Conservation (phyloP, 2,113 vertebrate genomes). For the Corythoichthys intestinalis region DNA sequence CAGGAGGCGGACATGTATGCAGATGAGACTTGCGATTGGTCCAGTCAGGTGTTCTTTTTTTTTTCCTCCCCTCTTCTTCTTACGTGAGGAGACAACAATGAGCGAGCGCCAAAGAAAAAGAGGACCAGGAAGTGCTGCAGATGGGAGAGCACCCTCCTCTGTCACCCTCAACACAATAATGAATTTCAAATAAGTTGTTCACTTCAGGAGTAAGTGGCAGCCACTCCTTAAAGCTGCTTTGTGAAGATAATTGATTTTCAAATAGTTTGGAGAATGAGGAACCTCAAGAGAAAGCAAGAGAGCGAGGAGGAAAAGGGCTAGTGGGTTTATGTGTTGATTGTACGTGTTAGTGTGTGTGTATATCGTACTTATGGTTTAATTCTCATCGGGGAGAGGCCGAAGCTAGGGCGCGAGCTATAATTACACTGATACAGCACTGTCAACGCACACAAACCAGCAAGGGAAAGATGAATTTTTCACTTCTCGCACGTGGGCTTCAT, state of each 20-base stretch:
- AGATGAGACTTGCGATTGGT: conserved; percentile 1
- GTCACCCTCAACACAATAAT: conserved; percentile 79
- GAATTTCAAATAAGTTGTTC: conserved; percentile 94
- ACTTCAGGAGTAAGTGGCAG: conserved; percentile 88
- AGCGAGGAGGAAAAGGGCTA: conserved; percentile 37
- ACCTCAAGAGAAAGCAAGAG: conserved; percentile 45
- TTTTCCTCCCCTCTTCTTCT: background rate
- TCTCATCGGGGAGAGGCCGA: conserved; percentile 47
- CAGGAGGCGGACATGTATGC: conserved; percentile 30
- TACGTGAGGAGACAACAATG: background rate
- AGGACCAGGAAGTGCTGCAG: conserved; percentile 53
- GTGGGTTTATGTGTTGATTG: conserved; percentile 38
- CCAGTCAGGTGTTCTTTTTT: background rate
- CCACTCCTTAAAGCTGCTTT: conserved; percentile 88
- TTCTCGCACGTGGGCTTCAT: conserved; percentile 52
- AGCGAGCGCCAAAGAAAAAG: conserved; percentile 9
- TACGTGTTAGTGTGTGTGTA: conserved; percentile 41
- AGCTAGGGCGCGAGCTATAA: conserved; percentile 47
- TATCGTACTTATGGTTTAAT: conserved; percentile 48
- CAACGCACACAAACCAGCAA: conserved; percentile 22
- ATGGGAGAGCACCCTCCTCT: conserved; percentile 70
- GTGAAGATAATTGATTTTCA: conserved; percentile 95
- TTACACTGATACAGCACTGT: conserved; percentile 63
- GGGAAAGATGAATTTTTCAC: conserved; percentile 81
- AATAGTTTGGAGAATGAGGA: conserved; percentile 86